Evolutionary conservation across 2,888 invertebrate genomes (phyloP).

Genomic region (Archips xylosteana): DNA sequence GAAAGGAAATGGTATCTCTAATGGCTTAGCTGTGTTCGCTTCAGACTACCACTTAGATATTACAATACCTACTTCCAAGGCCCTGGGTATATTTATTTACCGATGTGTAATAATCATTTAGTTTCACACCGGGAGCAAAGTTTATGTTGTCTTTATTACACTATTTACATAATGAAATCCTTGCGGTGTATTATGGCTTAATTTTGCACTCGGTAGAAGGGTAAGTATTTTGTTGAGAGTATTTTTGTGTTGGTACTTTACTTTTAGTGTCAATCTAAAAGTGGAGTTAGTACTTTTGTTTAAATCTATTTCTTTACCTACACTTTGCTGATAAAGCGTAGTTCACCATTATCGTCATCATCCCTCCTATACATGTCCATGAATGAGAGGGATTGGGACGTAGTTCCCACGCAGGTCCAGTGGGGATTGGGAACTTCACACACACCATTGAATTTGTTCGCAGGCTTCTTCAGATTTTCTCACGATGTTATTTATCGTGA

Average conservation of each 20-base stretch:
- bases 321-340: too few species aligned
- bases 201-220: conserved; percentile 8
- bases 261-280: not conserved
- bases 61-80: conserved; percentile 34
- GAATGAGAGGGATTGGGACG: too few species aligned
- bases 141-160: conserved; percentile 18
- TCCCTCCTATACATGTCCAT: too few species aligned
- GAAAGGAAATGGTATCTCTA: conserved; percentile 40
- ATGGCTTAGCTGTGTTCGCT: conserved; percentile 43
- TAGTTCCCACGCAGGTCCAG: too few species aligned
- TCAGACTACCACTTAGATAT: conserved; percentile 28
- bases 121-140: conserved; percentile 13
- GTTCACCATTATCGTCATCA: too few species aligned
- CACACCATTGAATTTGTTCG: too few species aligned
- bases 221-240: not conserved
- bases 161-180: conserved; percentile 7
- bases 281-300: not conserved
- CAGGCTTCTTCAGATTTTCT: too few species aligned
- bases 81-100: conserved; percentile 14
- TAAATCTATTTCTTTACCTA: not conserved
- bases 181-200: conserved; percentile 9
- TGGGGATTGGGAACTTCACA: too few species aligned
- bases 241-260: not conserved
- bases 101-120: conserved; percentile 18
- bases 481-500: too few species aligned